Base-by-base conservation (phyloP, 1,140 invertebrate species). In the Monochamus saltuarius region DNA sequence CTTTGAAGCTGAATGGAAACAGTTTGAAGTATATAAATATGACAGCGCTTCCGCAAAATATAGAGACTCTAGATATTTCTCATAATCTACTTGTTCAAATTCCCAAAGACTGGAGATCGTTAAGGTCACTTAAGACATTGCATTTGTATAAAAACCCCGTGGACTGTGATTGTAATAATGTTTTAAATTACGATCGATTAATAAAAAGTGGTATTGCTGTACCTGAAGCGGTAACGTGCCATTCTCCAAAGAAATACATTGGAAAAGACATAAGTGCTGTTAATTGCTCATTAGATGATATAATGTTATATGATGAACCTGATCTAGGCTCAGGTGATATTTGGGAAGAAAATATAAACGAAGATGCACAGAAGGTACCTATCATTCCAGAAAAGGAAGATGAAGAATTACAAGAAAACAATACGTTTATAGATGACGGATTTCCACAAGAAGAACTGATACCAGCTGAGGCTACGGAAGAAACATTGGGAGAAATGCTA, bases 41-140 rank as follows among this genome's bases (percentile, higher is more conserved):
- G 14, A 54, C 72, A 11, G 74, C 79, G 64, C 69, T 86, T 68
- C 84, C 85, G n/a, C 77, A 74, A 62, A 81, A 83, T 69, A 73
- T 86, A 60, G 81, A 83, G 75, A 79, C 81, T 35, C 75, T 86
- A 67, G 83, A 86, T 73, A 77, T 86, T 74, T 81, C 83, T 57
- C 78, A 83, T 62, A 86, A 85, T 75, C 73, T 81, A 29, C 77
- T 86, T 62, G 75, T 72, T 57, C 71, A 82, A 72, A 75, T 85
- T 56, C 84, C 85, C 7, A 66, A 78, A 61, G 81, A 85, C 65
- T 67, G 84, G 36, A 76, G 63, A 35, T 75, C 79, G 68, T 75
- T 86, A 64, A 65, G 64, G 3, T 73, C 79, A 60, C 72, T 86
- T 50, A 78, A 81, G 68, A 79, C 80, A 65, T 70, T 86, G 61